Percentiles rank a stretch among this genome's conserved stretches.
phyloP scores from a whole-genome alignment of 2,888 invertebrate genomes.

The Acleris laterana region DNA sequence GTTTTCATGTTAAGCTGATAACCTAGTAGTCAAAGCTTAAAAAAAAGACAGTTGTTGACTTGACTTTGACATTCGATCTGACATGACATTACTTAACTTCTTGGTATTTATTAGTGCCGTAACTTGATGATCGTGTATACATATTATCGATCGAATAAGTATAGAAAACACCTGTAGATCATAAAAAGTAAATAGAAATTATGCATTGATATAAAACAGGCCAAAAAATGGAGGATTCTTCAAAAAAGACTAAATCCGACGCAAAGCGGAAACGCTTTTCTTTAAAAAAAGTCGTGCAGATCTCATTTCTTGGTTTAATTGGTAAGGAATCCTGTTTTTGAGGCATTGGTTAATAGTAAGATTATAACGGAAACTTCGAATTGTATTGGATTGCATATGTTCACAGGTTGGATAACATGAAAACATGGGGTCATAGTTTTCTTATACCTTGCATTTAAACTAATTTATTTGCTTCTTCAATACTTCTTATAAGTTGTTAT shows the following conservation, averaged over 20 bases:
- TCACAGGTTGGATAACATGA: too few relatives aligned
- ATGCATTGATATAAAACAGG: neutral
- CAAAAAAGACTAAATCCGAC: constrained; percentile 36
- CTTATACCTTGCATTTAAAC: too few relatives aligned
- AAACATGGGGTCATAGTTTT: too few relatives aligned
- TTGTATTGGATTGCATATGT: too few relatives aligned
- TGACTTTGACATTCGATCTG: too few relatives aligned
- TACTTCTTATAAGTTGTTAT: too few relatives aligned
- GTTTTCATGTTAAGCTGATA: too few relatives aligned
- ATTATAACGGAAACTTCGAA: neutral
- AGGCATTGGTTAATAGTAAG: neutral
- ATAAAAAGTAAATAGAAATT: neutral
- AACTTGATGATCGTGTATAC: neutral
- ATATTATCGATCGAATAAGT: neutral
- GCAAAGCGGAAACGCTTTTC: constrained; percentile 25
- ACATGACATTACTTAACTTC: too few relatives aligned
- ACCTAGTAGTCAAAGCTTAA: too few relatives aligned
- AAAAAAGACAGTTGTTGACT: too few relatives aligned
- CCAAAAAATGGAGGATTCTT: constrained; percentile 45
- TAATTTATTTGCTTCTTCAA: too few relatives aligned
- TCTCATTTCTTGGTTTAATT: constrained; percentile 14
- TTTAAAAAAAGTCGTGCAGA: constrained; percentile 19
- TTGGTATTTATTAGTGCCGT: neutral
- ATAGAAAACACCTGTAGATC: constrained; percentile 19
- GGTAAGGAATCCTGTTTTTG: constrained; percentile 17